phyloP scores from a whole-genome alignment of 1,140 invertebrate genomes.

The Dryas iulia region DNA sequence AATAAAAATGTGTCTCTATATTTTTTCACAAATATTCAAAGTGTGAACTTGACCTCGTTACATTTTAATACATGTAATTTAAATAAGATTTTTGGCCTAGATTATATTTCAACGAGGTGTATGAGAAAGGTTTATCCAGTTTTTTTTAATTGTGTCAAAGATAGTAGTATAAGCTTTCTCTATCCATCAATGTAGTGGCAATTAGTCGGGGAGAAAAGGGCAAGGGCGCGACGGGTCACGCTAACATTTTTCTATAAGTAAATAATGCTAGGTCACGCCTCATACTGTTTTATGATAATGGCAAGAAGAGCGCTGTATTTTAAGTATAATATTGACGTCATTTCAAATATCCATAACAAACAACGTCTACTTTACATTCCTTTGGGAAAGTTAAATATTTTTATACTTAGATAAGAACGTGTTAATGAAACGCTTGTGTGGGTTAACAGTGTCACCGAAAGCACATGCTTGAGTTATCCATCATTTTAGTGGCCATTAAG shows the following conservation, averaged over 20 bases:
- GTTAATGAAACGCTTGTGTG: slow-evolving; percentile 18
- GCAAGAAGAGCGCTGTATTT: background rate
- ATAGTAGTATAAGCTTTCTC: background rate
- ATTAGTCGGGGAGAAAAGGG: slow-evolving; percentile 53
- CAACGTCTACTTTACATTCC: background rate
- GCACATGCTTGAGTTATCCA: slow-evolving; percentile 52
- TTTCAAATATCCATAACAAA: background rate
- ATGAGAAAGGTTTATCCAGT: background rate
- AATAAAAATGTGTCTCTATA: background rate
- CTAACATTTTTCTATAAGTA: slow-evolving; percentile 29
- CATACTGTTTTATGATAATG: slow-evolving; percentile 2
- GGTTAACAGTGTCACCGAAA: slow-evolving; percentile 37
- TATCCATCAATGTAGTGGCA: slow-evolving; percentile 62
- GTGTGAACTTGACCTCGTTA: background rate
- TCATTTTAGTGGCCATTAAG: slow-evolving; percentile 64
- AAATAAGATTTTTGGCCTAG: background rate
- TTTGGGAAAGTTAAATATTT: background rate
- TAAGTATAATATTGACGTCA: background rate
- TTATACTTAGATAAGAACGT: background rate
- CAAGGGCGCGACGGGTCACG: slow-evolving; percentile 61
- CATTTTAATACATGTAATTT: background rate
- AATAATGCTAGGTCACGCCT: slow-evolving; percentile 21
- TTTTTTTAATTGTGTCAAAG: background rate
- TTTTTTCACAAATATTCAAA: background rate
- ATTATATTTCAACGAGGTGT: background rate